Evolutionary conservation across 2,113 vertebrate species (phyloP), one percentile per base, ranked within the genome.

Genomic region (Hipposideros armiger): DNA sequence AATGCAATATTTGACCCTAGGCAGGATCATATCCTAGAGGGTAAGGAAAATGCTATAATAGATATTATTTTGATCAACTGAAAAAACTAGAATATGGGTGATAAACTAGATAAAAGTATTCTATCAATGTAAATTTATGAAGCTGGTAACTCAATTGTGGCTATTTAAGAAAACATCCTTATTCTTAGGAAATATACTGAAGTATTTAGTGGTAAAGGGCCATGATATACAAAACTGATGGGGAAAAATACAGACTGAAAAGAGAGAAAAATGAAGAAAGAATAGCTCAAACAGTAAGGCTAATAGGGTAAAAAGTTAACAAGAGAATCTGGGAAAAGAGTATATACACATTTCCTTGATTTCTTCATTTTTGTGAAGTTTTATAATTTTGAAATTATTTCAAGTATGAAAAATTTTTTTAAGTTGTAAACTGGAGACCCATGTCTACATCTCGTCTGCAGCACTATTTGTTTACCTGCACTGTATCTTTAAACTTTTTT

Each of bases 381-480:
- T 95, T 52, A 7, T 47, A 69, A 66, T 3, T 83, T 22, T 87
- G 24, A 88, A 89, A 9, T 83, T 83, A 87, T 93, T 69, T 87
- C 76, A 74, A 82, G 93, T 73, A 87, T 88, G 69, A 90, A 20
- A 20, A 50, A 50, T 50, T 50, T 28, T 50, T 62, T 66, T 32
- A 56, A 67, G 64, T 36, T 87, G 72, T 42, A 47, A 70, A 90
- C 32, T 24, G 20, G 54, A 83, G 64, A 62, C 8, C 76, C 17
- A 1, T 5, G 7, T 83, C 36, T 62, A 87, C 20, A 73, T 32
- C 7, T 50, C 60, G 62, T 30, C 24, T 69, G 26, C 11, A 87
- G 72, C n/a, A 72, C 52, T 76, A 7, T 28, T 52, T 52, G 28
- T 50, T 50, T 50, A 52, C 22, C 26, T 86, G 13, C 2, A 88